Percentiles rank a stretch among this genome's conserved stretches.
phyloP scores from a whole-genome alignment of 2,888 invertebrate species.

The Biston betularia region DNA sequence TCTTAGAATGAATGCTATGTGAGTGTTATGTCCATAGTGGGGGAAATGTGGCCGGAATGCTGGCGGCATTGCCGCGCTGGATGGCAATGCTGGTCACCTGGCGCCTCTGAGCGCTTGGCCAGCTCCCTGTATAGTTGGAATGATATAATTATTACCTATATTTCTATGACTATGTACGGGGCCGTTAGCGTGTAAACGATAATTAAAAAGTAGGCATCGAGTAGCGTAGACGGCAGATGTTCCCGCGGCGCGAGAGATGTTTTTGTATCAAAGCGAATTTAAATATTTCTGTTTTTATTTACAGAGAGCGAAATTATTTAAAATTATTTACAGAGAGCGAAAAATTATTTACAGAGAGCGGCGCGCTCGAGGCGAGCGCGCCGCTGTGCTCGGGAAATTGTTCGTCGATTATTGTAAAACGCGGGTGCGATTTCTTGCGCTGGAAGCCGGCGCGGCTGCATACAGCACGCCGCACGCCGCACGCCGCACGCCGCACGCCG shows the following conservation, averaged over 20 bases:
- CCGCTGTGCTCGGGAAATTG: slow-evolving; percentile 2
- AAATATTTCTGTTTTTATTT: slow-evolving; percentile 23
- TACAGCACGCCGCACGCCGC: too few relatives aligned
- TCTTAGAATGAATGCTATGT: too few relatives aligned
- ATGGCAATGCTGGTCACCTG: too few relatives aligned
- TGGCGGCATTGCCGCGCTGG: too few relatives aligned
- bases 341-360: too few relatives aligned
- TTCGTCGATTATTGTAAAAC: not conserved
- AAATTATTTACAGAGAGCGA: slow-evolving; percentile 21
- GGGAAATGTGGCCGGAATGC: too few relatives aligned
- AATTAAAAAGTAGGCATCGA: slow-evolving; percentile 20
- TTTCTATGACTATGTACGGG: not conserved
- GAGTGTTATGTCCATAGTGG: too few relatives aligned
- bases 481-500: too few relatives aligned
- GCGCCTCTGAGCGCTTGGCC: too few relatives aligned
- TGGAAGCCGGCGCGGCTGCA: not conserved
- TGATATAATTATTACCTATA: too few relatives aligned
- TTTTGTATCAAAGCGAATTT: slow-evolving; percentile 31
- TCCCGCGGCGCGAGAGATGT: slow-evolving; percentile 23
- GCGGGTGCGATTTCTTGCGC: not conserved
- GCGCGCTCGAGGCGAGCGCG: slow-evolving; percentile 9
- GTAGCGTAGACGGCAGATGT: slow-evolving; percentile 31
- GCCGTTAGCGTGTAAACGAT: not conserved
- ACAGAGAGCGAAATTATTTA: slow-evolving; percentile 12
- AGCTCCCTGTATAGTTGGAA: too few relatives aligned